These are phyloP conservation scores for Bos indicus DNA, from an alignment of 2,113 vertebrate genomes.

Conservation along the genomic window DNA sequence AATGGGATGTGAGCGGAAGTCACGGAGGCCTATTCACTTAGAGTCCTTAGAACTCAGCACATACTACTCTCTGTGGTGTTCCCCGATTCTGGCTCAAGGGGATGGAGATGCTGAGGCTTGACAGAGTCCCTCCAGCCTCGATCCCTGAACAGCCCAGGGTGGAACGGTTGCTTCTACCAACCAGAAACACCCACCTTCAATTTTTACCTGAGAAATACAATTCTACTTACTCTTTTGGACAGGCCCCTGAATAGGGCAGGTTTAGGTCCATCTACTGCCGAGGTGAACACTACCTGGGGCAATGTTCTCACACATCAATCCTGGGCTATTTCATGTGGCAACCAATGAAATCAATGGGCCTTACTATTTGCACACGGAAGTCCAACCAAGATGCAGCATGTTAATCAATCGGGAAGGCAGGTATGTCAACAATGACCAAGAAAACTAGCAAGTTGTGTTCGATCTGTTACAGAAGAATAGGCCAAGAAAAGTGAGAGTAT, in stretches of 20 bases:
- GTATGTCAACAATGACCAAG: neutral
- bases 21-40: accelerated
- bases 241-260: neutral
- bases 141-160: neutral
- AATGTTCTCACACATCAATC: neutral
- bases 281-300: neutral
- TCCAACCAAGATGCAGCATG: neutral
- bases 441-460: neutral
- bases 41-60: neutral
- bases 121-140: neutral
- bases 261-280: neutral
- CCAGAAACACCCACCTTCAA: neutral
- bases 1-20: neutral
- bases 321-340: neutral
- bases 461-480: neutral
- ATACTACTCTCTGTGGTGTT: neutral
- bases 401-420: neutral
- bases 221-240: neutral
- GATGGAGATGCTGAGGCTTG: neutral
- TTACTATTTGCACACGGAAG: neutral
- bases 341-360: neutral
- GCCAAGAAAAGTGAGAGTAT: neutral
- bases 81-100: neutral
- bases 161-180: neutral
- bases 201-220: neutral